A percentile compares a stretch with the other conserved stretches of the same genome.
Evolutionary conservation across 1,140 invertebrate genomes (phyloP).

Genomic region (Drosophila obscura): DNA sequence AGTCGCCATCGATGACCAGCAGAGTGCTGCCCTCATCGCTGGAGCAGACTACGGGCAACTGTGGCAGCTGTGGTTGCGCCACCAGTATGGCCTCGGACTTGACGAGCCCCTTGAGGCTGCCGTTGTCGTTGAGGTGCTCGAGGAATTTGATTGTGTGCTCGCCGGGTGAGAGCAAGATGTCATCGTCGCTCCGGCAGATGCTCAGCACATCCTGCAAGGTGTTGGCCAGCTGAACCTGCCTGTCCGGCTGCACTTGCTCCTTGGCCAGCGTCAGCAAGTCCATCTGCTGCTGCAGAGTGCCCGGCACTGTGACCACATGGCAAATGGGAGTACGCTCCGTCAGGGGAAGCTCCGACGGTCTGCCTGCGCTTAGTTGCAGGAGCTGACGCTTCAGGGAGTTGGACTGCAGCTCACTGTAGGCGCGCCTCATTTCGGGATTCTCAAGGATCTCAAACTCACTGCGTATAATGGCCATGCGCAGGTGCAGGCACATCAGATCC

Average conservation of each 20-base stretch:
- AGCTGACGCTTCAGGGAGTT: conserved; percentile 57
- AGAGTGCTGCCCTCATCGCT: conserved; percentile 83
- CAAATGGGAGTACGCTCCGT: conserved; percentile 52
- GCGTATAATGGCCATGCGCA: conserved; percentile 86
- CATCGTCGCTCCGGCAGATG: conserved; percentile 70
- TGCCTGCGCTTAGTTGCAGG: conserved; percentile 31
- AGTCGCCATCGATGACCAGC: conserved; percentile 80
- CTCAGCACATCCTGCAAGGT: conserved; percentile 84
- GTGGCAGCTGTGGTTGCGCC: background rate
- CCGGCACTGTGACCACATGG: conserved; percentile 85
- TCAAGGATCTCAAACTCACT: conserved; percentile 87
- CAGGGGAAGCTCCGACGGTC: conserved; percentile 29
- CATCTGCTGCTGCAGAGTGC: conserved; percentile 84
- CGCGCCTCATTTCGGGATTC: conserved; percentile 86
- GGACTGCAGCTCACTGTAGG: conserved; percentile 74
- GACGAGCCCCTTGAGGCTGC: conserved; percentile 55
- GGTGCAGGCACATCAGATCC: conserved; percentile 85
- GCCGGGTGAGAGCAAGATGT: conserved; percentile 70
- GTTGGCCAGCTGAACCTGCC: conserved; percentile 59
- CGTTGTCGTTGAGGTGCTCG: conserved; percentile 69
- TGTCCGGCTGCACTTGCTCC: conserved; percentile 30
- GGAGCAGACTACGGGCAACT: conserved; percentile 75
- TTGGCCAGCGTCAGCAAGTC: conserved; percentile 83
- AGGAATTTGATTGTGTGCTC: conserved; percentile 74
- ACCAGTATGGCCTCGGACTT: conserved; percentile 20